Evolutionary conservation across 2,797 vertebrate genomes (phyloP), one percentile per base, ranked within the genome.

Genomic region (Enteromius viviparus): DNA sequence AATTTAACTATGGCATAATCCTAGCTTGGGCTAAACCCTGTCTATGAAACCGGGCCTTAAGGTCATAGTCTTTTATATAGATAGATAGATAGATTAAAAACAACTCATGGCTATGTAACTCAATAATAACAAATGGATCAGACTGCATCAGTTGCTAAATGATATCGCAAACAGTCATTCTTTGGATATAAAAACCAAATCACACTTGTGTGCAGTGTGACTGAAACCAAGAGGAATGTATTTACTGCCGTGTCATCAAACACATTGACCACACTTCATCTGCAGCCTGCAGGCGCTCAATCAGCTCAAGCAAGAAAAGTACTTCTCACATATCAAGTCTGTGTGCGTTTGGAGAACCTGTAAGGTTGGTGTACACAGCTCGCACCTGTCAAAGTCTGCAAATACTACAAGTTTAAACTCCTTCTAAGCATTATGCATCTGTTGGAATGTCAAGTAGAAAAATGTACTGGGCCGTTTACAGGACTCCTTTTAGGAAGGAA

Each of bases 401-500:
- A 78, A 53, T 68, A 40, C 77, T 53, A 10, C 26, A 81, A 49
- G 17, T 29, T 49, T 64, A 14, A 19, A 49, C 65, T 26, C 15
- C 34, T 53, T 23, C 32, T 51, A 11, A 23, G 19, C 29, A 23
- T 62, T 4, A 62, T 11, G 10, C 40, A 4, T 62, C 23, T 45
- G 2, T 29, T 45, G 14, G 45, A 45, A 74, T 55, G 26, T 32
- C 51, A 49, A 6, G 17, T 37, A 60, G 8, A 77, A 60, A 7
- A 70, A 58, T 3, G 1, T 19, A 81, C 49, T 70, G 5, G 14
- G 11, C 19, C 51, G 23, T 42, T 17, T 40, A 6, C 21, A 64
- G 29, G 7, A 21, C 8, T 75, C 11, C 26, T 62, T 49, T 68
- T 21, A 69, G 40, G 40, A 75, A 83, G 60, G 40, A 80, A 83